Base-by-base conservation (phyloP, 2,888 invertebrate species). In the Horisme vitalbata region DNA sequence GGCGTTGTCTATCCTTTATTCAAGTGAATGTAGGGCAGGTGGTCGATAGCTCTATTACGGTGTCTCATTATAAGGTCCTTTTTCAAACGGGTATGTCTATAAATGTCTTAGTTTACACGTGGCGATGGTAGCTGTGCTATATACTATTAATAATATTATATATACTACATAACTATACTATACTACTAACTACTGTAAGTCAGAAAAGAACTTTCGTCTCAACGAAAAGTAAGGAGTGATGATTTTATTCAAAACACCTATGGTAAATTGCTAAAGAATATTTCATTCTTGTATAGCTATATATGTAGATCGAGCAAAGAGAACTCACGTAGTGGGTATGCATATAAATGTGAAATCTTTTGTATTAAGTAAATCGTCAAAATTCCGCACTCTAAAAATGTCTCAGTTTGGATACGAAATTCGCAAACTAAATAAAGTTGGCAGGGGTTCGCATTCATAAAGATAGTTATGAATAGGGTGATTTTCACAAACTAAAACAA, bases 21-120 rank as follows among this genome's bases (percentile, higher is more conserved):
- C n/a, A 39, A 14, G 44, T 32, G 24, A 41, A 43, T 43, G 36
- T 45, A 37, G 50, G 41, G 50, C 50, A 45, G 41, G 50, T 50
- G 41, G 27, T 34, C 39, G 41, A 41, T 49, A 30, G 35, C 21
- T 41, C 15, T 47, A 36, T 32, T 32, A 41, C 26, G 35, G 37
- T 23, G 4, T 26, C 32, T 20, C 30, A 45, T 33, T 32, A 38
- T 14, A 33, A 11, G 27, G 27, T 28, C 20, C 31, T 45, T 14
- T 15, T 4, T 14, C 9, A 32, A 32, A 32, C 33, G 28, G 12
- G 27, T 37, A 38, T 38, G 9, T 18, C 33, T 30, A 34, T 30
- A 23, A 28, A 24, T 23, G 26, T n/a, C n/a, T 1, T 26, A 4
- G 10, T 11, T 8, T 20, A 20, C 20, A 4, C 20, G 20, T 4